Conservation (phyloP, 2,797 vertebrate genomes). For the Sebastes minor region DNA sequence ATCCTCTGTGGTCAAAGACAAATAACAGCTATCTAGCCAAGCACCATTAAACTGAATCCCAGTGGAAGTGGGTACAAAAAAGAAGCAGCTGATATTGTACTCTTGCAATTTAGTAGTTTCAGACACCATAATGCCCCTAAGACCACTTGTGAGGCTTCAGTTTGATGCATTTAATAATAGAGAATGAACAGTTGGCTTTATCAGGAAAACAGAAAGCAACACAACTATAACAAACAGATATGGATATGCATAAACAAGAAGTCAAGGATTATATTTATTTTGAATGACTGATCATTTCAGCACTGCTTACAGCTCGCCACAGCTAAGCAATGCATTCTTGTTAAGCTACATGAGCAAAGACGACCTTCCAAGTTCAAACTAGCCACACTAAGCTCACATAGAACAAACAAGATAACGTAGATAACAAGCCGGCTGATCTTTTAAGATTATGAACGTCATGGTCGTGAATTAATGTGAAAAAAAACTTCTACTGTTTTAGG, state of each 20-base stretch:
- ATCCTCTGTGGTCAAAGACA: not conserved
- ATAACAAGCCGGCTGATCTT: not conserved
- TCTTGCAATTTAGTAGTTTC: not conserved
- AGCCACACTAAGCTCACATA: not conserved
- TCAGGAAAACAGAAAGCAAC: not conserved
- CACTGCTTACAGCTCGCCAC: not conserved
- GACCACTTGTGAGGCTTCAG: not conserved
- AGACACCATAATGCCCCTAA: not conserved
- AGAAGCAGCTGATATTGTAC: not conserved
- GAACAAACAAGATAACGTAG: not conserved
- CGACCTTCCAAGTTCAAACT: not conserved
- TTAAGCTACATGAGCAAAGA: not conserved
- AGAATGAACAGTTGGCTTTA: not conserved
- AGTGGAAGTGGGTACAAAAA: not conserved
- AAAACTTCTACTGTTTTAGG: no score
- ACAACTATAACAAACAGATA: not conserved
- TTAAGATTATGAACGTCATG: not conserved
- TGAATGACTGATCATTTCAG: not conserved
- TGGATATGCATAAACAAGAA: not conserved
- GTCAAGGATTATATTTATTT: not conserved
- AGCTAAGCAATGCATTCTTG: not conserved
- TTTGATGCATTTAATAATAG: not conserved
- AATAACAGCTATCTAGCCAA: not conserved
- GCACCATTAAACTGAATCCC: not conserved
- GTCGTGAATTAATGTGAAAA: not conserved